Conservation (phyloP, 2,797 vertebrate species). For the Brotogeris chrysoptera region DNA sequence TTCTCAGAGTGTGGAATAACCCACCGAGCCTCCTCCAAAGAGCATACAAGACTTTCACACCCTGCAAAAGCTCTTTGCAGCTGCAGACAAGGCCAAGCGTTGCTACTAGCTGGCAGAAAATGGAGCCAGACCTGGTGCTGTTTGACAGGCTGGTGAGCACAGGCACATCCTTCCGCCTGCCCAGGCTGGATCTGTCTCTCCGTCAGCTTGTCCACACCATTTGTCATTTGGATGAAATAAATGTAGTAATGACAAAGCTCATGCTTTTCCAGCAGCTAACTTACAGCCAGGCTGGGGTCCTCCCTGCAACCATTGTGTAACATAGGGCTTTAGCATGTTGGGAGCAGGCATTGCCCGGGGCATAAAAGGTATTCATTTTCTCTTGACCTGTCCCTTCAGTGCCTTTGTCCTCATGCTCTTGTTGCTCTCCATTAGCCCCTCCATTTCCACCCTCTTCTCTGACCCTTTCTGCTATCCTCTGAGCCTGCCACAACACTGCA, state of each 20-base stretch:
- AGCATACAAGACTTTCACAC: neutral
- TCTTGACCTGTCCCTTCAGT: fast-evolving
- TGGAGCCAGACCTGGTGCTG: fast-evolving
- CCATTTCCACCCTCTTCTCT: neutral
- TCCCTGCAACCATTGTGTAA: neutral
- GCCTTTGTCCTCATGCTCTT: neutral
- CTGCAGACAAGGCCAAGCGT: neutral
- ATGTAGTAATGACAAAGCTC: neutral
- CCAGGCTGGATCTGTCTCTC: neutral
- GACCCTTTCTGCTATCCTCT: neutral
- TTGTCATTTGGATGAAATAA: neutral
- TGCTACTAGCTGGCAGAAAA: neutral
- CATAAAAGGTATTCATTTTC: neutral
- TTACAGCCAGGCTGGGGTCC: neutral
- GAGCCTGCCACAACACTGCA: neutral
- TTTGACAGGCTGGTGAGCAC: neutral
- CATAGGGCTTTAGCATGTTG: fast-evolving
- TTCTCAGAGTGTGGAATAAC: neutral
- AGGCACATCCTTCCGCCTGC: neutral
- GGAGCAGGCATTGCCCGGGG: neutral
- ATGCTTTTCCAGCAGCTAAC: neutral
- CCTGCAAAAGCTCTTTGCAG: neutral
- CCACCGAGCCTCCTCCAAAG: neutral
- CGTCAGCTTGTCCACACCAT: neutral
- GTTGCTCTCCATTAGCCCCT: neutral